Evolutionary conservation across 2,888 invertebrate genomes (phyloP).

Genomic region (Cheilosia scutellata): DNA sequence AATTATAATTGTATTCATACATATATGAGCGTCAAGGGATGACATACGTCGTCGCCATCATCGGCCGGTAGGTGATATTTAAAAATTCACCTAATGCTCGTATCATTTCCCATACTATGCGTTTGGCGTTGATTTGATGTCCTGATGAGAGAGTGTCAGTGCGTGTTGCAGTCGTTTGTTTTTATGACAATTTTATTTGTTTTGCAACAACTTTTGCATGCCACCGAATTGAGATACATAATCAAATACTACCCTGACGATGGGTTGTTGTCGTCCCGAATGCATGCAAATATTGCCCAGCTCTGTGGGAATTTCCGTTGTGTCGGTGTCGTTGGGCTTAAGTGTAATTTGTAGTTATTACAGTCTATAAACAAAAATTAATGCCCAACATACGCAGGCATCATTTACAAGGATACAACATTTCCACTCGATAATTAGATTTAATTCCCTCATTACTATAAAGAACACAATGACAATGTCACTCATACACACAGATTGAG

Average conservation of each 20-base stretch:
- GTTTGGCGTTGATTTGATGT: conserved; percentile 45
- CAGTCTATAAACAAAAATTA: conserved; percentile 67
- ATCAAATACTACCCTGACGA: conserved; percentile 37
- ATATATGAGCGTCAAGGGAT: conserved; percentile 58
- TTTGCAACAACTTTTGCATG: conserved; percentile 68
- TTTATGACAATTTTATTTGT: conserved; percentile 73
- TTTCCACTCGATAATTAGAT: neutral
- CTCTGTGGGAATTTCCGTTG: conserved; percentile 34
- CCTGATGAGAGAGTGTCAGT: conserved; percentile 57
- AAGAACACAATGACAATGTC: too few species aligned
- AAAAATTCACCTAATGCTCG: conserved; percentile 61
- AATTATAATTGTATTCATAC: conserved; percentile 68
- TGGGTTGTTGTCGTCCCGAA: neutral
- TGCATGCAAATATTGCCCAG: conserved; percentile 56
- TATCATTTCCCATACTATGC: conserved; percentile 20
- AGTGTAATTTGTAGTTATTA: conserved; percentile 70
- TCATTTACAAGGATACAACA: conserved; percentile 27
- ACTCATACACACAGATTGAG: too few species aligned
- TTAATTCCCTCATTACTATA: neutral
- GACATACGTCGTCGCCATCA: conserved; percentile 29
- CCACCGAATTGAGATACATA: conserved; percentile 63
- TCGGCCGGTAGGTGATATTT: conserved; percentile 30
- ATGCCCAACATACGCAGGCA: conserved; percentile 59
- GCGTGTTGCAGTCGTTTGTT: conserved; percentile 62
- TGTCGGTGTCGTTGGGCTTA: conserved; percentile 52